Conservation (phyloP, 2,797 vertebrate genomes). For the Vipera latastei region DNA sequence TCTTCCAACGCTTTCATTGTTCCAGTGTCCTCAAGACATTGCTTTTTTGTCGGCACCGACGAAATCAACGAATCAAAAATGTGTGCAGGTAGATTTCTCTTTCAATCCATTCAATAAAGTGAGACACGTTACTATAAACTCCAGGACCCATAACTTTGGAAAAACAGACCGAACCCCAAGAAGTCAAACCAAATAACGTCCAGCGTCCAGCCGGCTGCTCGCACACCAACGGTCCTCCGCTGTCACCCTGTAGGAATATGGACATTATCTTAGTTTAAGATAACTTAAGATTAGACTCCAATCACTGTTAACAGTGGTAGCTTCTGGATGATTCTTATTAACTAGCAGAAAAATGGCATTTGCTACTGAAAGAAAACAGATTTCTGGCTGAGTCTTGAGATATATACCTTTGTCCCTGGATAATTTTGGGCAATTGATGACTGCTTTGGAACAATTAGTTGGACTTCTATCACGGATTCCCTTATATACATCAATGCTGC, state of each 20-base stretch:
- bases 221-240: conserved; percentile 91
- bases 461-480: too few species aligned
- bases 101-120: conserved; percentile 91
- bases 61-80: conserved; percentile 75
- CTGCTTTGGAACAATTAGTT: background rate
- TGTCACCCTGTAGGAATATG: conserved; percentile 83
- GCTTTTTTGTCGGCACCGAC: conserved; percentile 20
- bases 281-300: background rate
- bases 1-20: conserved; percentile 34
- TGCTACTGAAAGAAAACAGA: background rate
- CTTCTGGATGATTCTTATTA: background rate
- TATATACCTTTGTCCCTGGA: background rate
- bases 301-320: too few species aligned
- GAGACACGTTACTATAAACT: conserved; percentile 93
- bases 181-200: conserved; percentile 92
- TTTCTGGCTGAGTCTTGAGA: background rate
- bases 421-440: background rate
- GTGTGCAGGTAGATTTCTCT: conserved; percentile 92
- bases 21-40: conserved; percentile 14
- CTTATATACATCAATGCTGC: too few species aligned
- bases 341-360: background rate
- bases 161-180: conserved; percentile 95
- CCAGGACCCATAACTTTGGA: conserved; percentile 92
- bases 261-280: rapidly evolving
- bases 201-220: conserved; percentile 80